phyloP scores from a whole-genome alignment of 2,113 vertebrate genomes.

The Protobothrops mucrosquamatus region DNA sequence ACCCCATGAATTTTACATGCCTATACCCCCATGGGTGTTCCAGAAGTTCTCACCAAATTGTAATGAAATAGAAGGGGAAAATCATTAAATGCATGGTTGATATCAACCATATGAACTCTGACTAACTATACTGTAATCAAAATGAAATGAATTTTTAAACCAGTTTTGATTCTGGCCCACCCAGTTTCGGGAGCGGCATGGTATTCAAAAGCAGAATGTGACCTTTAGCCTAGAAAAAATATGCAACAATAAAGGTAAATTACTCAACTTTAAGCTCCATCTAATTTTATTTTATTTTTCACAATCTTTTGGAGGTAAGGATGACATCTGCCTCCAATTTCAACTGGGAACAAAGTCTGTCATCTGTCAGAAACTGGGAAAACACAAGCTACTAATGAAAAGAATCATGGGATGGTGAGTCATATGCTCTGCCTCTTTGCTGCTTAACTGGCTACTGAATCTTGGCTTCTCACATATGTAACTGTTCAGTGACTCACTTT shows the following conservation, averaged over 20 bases:
- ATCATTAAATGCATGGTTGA: background rate
- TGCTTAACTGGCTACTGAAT: background rate
- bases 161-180: background rate
- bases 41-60: background rate
- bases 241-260: background rate
- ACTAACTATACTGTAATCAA: background rate
- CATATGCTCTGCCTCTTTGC: background rate
- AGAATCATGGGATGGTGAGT: constrained; percentile 11
- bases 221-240: background rate
- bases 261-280: background rate
- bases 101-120: background rate
- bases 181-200: background rate
- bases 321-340: background rate
- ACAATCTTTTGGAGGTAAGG: background rate
- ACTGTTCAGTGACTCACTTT: background rate
- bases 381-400: background rate
- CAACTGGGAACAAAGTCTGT: background rate
- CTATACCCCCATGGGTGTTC: background rate
- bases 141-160: background rate
- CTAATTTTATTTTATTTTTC: background rate
- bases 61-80: background rate
- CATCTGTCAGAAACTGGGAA: background rate
- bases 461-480: background rate
- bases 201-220: background rate
- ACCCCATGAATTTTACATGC: background rate